Evolutionary conservation across 2,888 invertebrate species (phyloP), one percentile per base, ranked within the genome.

Genomic region (Dusona sp.): DNA sequence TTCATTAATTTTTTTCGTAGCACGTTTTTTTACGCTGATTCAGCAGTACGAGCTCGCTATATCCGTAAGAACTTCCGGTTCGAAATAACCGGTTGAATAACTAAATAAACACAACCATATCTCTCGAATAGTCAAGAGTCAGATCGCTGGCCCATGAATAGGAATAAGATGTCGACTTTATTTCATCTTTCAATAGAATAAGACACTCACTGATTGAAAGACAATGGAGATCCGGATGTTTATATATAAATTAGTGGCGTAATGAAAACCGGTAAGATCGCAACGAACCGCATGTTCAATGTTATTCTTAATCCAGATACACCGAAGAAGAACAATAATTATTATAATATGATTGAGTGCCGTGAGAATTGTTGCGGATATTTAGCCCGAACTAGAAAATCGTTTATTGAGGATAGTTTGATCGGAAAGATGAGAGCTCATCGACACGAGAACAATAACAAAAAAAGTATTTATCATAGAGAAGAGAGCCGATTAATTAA

Each of bases 41-140:
- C 48, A n/a, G 9, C 13, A 29, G 19, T 11, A 22, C 11, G 54
- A 57, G 25, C 42, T 64, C 8, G 22, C 45, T 45, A n/a, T 11
- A 75, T 61, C 61, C 61, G 75, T 29, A 19, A 13, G 0, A 45
- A 75, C 61, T 64, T 75, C 29, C 64, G 75, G 33, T 11, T 45
- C 45, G 25, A 33, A 36, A 9, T 13, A 29, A 9, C 64, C 75
- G 45, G 45, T 45, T 3, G n/a, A 64, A 45, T 45, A 25, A 64
- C 33, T 64, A 29, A 45, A 45, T 29, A 33, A 11, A 45, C 29
- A 75, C 22, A 38, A 3, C n/a, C n/a, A 38, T 38, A 22, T 57
- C 19, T 22, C 57, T 57, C 42, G 57, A 42, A 22, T 22, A 3
- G 11, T 74, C 61, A 61, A n/a, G 19, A 75, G n/a, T 2, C 11